These are phyloP conservation scores for Chironomus tepperi DNA, from an alignment of 1,140 invertebrate species.

Conservation along the genomic window DNA sequence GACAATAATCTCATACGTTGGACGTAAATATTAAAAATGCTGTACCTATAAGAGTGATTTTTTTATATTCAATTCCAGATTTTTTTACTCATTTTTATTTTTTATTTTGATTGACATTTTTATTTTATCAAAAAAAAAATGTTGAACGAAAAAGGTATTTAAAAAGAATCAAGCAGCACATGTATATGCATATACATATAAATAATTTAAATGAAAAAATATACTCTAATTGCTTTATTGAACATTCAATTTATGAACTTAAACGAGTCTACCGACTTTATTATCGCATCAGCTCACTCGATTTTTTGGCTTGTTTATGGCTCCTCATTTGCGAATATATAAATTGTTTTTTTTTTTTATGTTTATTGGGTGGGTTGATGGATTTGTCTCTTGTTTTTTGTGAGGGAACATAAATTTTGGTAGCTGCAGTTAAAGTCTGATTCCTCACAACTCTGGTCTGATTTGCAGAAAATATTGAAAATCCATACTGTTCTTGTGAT, in stretches of 20 bases:
- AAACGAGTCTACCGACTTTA: slow-evolving; percentile 5
- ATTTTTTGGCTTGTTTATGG: neutral
- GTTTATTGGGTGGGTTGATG: no score
- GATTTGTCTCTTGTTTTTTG: no score
- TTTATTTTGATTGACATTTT: slow-evolving; percentile 15
- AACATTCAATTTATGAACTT: slow-evolving; percentile 4
- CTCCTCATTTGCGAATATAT: no score
- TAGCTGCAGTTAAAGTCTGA: no score
- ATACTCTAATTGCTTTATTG: slow-evolving; percentile 14
- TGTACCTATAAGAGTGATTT: neutral
- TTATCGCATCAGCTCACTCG: neutral
- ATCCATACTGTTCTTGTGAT: no score
- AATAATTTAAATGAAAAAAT: neutral
- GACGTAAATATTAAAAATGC: neutral
- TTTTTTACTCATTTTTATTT: neutral
- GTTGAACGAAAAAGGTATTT: no score
- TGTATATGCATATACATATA: no score
- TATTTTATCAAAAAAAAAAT: slow-evolving; percentile 1
- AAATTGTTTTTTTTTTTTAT: no score
- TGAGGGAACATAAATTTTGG: no score
- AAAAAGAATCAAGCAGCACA: no score
- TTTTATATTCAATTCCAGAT: neutral
- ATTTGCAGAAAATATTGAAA: no score
- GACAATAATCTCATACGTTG: slow-evolving; percentile 7
- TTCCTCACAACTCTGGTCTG: no score